A percentile compares a stretch with the other conserved stretches of the same genome.
Conservation (phyloP, 2,888 invertebrate genomes). For the Drosophila kambysellisi region DNA sequence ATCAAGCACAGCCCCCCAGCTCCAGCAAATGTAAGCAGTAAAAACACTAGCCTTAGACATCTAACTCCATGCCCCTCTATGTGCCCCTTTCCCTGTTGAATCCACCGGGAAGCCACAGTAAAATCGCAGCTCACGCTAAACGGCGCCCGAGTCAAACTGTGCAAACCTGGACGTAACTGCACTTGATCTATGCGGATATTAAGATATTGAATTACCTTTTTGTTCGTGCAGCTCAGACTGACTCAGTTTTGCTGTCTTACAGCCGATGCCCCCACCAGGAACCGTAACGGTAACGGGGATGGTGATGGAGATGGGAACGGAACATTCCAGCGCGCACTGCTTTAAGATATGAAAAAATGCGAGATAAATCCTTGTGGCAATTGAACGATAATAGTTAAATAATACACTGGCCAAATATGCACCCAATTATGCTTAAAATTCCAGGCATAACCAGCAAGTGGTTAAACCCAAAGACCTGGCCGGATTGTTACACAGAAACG, state of each 20-base stretch:
- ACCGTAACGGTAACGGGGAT: not conserved
- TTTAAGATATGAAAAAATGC: slow-evolving; percentile 61
- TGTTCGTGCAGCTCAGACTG: slow-evolving; percentile 71
- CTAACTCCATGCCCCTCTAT: slow-evolving; percentile 6
- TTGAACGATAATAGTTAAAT: slow-evolving; percentile 79
- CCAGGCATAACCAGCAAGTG: slow-evolving; percentile 61
- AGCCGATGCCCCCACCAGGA: not conserved
- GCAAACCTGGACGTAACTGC: slow-evolving; percentile 79
- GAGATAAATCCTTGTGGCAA: slow-evolving; percentile 70
- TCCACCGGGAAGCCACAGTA: slow-evolving; percentile 57
- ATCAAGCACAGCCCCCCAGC: slow-evolving; percentile 50
- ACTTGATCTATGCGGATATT: slow-evolving; percentile 79
- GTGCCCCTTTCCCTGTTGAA: slow-evolving; percentile 8
- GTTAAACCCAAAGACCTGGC: slow-evolving; percentile 38
- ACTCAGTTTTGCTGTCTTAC: slow-evolving; percentile 25
- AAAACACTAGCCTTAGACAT: not conserved
- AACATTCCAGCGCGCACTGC: slow-evolving; percentile 46
- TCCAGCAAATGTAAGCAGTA: slow-evolving; percentile 14
- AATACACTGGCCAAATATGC: slow-evolving; percentile 74
- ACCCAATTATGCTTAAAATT: slow-evolving; percentile 76
- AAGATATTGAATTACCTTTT: slow-evolving; percentile 78
- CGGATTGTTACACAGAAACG: slow-evolving; percentile 35
- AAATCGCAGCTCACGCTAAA: slow-evolving; percentile 60
- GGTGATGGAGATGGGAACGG: not conserved
- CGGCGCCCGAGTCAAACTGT: slow-evolving; percentile 76